phyloP scores from a whole-genome alignment of 2,113 vertebrate species.

The Caretta caretta region DNA sequence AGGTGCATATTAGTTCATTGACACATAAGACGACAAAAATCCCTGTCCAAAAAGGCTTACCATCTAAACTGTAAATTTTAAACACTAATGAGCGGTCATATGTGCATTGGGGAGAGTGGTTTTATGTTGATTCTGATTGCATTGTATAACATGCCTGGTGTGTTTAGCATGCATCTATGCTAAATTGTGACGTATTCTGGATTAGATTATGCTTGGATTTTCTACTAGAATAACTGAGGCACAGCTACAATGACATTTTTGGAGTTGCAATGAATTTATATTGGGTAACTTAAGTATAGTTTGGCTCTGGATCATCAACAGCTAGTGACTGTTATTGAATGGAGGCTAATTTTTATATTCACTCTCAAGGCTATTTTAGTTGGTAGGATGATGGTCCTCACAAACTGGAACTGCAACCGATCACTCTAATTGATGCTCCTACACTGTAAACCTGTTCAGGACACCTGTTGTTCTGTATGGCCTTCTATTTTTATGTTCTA shows the following conservation, averaged over 20 bases:
- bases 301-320: neutral
- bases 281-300: neutral
- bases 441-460: no score
- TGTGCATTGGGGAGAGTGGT: neutral
- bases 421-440: no score
- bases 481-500: neutral
- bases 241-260: neutral
- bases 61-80: neutral
- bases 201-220: neutral
- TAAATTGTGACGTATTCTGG: neutral
- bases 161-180: neutral
- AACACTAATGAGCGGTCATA: rapidly evolving
- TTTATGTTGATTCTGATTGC: neutral
- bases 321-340: neutral
- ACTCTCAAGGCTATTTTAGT: no score
- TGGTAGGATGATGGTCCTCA: no score
- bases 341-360: neutral
- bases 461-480: no score
- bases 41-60: rapidly evolving
- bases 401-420: no score
- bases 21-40: neutral
- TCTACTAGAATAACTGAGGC: neutral
- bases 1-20: neutral
- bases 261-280: neutral
- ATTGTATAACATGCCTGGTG: neutral